These are phyloP conservation scores for Orestias chungarensis DNA, from an alignment of 2,797 vertebrate genomes.

Conservation along the genomic window DNA sequence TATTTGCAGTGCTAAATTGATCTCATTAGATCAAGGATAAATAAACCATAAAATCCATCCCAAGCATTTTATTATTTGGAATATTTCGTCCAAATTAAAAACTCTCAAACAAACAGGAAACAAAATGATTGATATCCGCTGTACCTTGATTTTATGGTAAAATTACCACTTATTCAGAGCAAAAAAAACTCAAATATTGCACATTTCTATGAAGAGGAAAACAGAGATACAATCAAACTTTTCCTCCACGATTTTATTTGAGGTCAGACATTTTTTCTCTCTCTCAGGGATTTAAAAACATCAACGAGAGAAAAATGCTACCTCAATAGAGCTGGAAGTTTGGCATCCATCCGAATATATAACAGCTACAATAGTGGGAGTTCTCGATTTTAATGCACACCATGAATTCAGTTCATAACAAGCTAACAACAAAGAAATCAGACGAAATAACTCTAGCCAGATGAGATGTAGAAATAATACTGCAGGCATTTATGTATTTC, in stretches of 20 bases:
- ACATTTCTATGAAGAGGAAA: background rate
- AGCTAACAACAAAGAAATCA: no score
- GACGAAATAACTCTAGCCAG: no score
- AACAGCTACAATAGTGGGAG: background rate
- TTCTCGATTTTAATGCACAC: background rate
- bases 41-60: background rate
- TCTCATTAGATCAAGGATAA: background rate
- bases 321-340: background rate
- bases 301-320: background rate
- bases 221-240: background rate
- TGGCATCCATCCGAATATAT: background rate
- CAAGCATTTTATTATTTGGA: background rate
- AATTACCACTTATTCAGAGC: background rate
- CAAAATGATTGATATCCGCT: background rate
- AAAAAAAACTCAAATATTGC: background rate
- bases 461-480: no score
- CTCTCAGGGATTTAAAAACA: background rate
- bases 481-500: no score
- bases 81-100: background rate
- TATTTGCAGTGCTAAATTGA: background rate
- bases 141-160: background rate
- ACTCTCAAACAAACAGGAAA: background rate
- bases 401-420: background rate
- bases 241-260: background rate
- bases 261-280: background rate